Conservation (phyloP, 1,140 invertebrate species). For the Microplitis mediator region DNA sequence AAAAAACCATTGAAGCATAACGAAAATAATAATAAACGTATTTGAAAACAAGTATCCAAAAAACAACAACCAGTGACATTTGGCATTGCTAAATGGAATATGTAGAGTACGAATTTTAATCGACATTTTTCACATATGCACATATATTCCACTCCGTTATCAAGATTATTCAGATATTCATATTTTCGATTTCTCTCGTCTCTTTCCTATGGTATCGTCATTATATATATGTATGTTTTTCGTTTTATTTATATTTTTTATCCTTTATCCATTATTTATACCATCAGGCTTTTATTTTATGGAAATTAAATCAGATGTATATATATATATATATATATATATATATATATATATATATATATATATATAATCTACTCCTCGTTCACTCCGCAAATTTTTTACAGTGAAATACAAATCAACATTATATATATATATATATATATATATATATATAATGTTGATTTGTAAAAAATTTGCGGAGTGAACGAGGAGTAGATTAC, state of each 20-base stretch:
- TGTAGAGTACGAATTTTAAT: conserved; percentile 20
- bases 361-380: too few species aligned
- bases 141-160: conserved; percentile 4
- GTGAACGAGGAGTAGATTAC: too few species aligned
- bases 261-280: not conserved
- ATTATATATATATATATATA: too few species aligned
- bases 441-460: too few species aligned
- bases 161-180: conserved; percentile 18
- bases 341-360: too few species aligned
- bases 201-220: too few species aligned
- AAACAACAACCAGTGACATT: not conserved
- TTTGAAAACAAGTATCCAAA: not conserved
- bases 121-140: conserved; percentile 8
- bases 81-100: not conserved
- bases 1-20: too few species aligned
- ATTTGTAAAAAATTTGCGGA: too few species aligned
- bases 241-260: not conserved
- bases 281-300: not conserved
- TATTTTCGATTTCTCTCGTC: not conserved
- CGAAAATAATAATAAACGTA: not conserved
- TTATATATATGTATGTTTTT: not conserved
- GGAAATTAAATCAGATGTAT: not conserved
- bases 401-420: too few species aligned
- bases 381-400: too few species aligned
- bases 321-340: too few species aligned